Evolutionary conservation across 1,140 invertebrate species (phyloP).

Genomic region (Leptestheria dahalacensis): DNA sequence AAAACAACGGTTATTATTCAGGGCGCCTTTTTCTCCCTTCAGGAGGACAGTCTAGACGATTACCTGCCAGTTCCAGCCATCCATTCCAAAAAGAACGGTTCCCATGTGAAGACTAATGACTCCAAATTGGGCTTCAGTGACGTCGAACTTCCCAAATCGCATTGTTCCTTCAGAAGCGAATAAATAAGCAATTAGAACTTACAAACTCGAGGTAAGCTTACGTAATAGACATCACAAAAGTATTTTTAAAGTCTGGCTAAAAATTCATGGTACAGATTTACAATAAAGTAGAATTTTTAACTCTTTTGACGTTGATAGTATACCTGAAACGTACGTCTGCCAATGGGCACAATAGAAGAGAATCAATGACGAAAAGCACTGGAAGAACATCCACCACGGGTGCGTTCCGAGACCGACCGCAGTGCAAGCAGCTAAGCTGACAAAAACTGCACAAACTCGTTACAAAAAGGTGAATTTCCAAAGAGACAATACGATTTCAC

Average conservation of each 20-base stretch:
- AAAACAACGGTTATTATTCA: no score
- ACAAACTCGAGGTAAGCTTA: no score
- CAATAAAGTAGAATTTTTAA: background rate
- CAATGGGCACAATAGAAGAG: slow-evolving; percentile 98
- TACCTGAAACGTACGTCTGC: slow-evolving; percentile 95
- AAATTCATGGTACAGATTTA: no score
- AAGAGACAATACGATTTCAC: slow-evolving; percentile 27
- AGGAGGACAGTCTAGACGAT: background rate
- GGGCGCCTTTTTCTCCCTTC: background rate
- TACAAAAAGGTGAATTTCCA: background rate
- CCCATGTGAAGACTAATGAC: slow-evolving; percentile 80
- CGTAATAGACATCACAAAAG: background rate
- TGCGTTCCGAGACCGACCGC: slow-evolving; percentile 79
- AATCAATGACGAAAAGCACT: slow-evolving; percentile 81
- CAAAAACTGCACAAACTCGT: slow-evolving; percentile 52
- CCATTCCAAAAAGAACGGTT: slow-evolving; percentile 64
- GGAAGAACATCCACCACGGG: slow-evolving; percentile 86
- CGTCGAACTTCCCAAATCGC: slow-evolving; percentile 88
- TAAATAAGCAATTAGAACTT: no score
- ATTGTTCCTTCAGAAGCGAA: slow-evolving; percentile 57
- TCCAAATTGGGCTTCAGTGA: slow-evolving; percentile 92
- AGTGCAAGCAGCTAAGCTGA: slow-evolving; percentile 81
- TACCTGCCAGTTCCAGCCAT: background rate
- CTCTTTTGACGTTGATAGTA: slow-evolving; percentile 15
- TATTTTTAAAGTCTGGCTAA: background rate